These are phyloP conservation scores for Diadophis punctatus DNA, from an alignment of 2,113 vertebrate species.

Conservation along the genomic window DNA sequence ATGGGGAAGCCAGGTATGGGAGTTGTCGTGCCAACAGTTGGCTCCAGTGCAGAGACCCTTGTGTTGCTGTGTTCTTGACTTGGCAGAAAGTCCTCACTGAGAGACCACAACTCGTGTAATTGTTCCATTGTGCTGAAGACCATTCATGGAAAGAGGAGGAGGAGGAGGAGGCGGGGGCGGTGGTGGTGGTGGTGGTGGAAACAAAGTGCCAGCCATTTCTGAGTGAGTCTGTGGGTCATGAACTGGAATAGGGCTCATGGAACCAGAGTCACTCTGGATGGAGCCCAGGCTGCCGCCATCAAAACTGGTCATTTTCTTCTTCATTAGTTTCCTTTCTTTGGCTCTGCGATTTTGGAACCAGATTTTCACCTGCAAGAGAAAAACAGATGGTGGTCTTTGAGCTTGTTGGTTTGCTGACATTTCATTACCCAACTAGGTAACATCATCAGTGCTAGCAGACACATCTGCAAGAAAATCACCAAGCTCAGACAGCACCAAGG, in stretches of 20 bases:
- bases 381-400: not conserved
- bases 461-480: not conserved
- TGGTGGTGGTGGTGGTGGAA: constrained; percentile 65
- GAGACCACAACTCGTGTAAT: constrained; percentile 83
- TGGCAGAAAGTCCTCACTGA: constrained; percentile 36
- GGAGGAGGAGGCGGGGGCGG: not conserved
- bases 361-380: constrained; percentile 82
- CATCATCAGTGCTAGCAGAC: not conserved
- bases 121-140: constrained; percentile 77
- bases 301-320: constrained; percentile 90
- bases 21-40: constrained; percentile 20
- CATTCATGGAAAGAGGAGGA: constrained; percentile 63
- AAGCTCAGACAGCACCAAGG: not conserved
- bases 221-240: constrained; percentile 70
- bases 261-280: constrained; percentile 87
- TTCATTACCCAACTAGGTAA: no score
- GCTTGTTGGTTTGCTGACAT: no score
- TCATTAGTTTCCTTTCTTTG: constrained; percentile 89
- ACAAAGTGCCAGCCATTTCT: constrained; percentile 63
- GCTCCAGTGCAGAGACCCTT: constrained; percentile 31
- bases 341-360: constrained; percentile 94
- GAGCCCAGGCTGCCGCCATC: constrained; percentile 77
- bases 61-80: not conserved
- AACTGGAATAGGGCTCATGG: constrained; percentile 81
- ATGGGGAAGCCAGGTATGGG: constrained; percentile 5